Evolutionary conservation across 2,797 vertebrate species (phyloP), one percentile per base, ranked within the genome.

Genomic region (Paguma larvata): DNA sequence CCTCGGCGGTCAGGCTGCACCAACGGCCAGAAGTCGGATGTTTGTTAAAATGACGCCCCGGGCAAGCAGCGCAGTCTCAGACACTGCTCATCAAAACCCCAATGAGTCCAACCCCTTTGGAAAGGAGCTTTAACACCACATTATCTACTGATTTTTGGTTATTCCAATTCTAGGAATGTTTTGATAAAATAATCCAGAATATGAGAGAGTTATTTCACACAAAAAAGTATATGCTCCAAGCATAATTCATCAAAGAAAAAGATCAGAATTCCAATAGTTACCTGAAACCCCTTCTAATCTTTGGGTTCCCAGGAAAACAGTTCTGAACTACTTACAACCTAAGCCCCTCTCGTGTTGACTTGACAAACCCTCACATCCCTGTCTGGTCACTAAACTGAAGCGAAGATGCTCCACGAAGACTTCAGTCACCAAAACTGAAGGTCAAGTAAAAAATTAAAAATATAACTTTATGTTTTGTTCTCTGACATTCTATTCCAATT

Each of bases 391-490:
- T 84, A 30, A 13, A 70, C 9, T 25, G 51, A 68, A 92, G 10
- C 59, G 34, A 73, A 82, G 59, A 41, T 16, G 41, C 32, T 3
- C 46, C 5, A 5, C 27, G 27, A 73, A 89, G 41, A 53, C 19
- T 12, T 56, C 10, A 78, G 53, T 85, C 7, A 89, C 30, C 41
- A 82, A 94, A 82, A 75, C 51, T 27, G 62, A 78, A 93, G 32
- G 38, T 77, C 27, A 46, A 83, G 46, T 32, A 59, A 38, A 88
- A 59, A n/a, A 59, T 1, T 63, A 0, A 78, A 11, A 10, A 77
- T 10, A 21, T 48, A 62, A 73, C 38, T 27, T 44, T 41, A 51
- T 46, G 11, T 59, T 92, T n/a, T 62, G 5, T 67, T 75, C 56
- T n/a, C 12, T 18, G 67, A 82, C 25, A 62, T 21, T 32, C 30